Percentiles rank a stretch among this genome's conserved stretches.
These are phyloP conservation scores for Drosophila helvetica DNA, from an alignment of 2,888 invertebrate genomes.

Conservation along the genomic window DNA sequence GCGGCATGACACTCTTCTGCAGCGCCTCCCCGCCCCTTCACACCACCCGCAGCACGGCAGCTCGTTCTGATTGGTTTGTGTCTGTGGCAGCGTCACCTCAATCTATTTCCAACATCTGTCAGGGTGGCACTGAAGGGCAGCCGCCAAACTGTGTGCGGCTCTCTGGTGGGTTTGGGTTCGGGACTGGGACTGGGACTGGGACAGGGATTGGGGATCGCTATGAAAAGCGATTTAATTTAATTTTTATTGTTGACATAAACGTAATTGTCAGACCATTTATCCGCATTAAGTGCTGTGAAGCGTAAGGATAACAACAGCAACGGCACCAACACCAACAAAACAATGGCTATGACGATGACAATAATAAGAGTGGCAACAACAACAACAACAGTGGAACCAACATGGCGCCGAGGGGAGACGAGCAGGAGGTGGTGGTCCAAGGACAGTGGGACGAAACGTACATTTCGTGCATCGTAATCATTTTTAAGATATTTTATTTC, in stretches of 20 bases:
- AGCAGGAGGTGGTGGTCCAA: background rate
- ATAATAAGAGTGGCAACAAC: constrained; percentile 49
- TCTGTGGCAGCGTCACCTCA: constrained; percentile 48
- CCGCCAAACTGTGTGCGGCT: background rate
- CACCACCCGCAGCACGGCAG: background rate
- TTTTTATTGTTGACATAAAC: constrained; percentile 79
- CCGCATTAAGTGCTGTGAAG: constrained; percentile 81
- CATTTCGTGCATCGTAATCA: too few species aligned
- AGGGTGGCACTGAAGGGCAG: constrained; percentile 29
- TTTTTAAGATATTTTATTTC: too few species aligned
- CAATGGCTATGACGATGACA: constrained; percentile 41
- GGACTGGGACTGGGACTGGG: background rate
- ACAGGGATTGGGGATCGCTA: constrained; percentile 38
- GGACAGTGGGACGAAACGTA: constrained; percentile 42
- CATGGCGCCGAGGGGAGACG: constrained; percentile 53
- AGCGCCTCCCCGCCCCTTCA: background rate
- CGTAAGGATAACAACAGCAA: constrained; percentile 73
- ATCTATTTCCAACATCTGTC: constrained; percentile 70
- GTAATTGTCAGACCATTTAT: constrained; percentile 83
- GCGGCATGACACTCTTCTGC: constrained; percentile 65
- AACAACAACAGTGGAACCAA: constrained; percentile 57
- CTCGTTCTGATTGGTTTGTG: constrained; percentile 59
- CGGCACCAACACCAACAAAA: constrained; percentile 35
- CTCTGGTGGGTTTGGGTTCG: background rate
- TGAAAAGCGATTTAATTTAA: constrained; percentile 79